Evolutionary conservation across 2,888 invertebrate genomes (phyloP).

Genomic region (Erebia aethiops): DNA sequence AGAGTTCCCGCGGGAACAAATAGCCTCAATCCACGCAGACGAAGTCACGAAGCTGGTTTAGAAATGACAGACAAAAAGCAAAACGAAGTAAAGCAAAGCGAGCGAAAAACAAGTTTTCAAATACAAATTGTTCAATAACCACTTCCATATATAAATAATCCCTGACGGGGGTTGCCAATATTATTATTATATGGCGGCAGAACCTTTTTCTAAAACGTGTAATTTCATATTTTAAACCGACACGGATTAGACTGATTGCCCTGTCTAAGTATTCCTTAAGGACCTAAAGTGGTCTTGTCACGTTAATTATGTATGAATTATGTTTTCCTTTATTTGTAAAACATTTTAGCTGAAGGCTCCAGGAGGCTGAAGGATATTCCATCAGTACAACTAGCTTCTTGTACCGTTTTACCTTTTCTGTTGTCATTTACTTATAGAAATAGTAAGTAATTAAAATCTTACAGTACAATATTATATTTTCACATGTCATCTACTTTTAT

Average conservation of each 20-base stretch:
- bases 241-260: constrained; percentile 32
- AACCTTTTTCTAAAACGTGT: constrained; percentile 30
- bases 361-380: constrained; percentile 1
- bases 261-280: constrained; percentile 25
- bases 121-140: constrained; percentile 21
- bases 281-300: constrained; percentile 21
- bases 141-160: constrained; percentile 18
- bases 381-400: neutral
- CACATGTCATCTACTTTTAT: too few species aligned
- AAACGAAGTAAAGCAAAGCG: neutral
- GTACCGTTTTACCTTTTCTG: neutral
- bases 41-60: too few species aligned
- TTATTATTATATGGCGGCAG: constrained; percentile 25
- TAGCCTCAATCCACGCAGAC: too few species aligned
- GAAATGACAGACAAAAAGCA: neutral
- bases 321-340: constrained; percentile 21
- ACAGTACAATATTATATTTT: too few species aligned
- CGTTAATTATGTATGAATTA: constrained; percentile 18
- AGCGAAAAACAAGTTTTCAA: constrained; percentile 13
- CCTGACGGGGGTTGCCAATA: constrained; percentile 31
- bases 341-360: constrained; percentile 12
- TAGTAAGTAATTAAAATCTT: too few species aligned
- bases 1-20: too few species aligned
- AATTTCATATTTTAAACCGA: constrained; percentile 35
- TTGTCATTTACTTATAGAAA: neutral